Base-by-base conservation (phyloP, 2,888 invertebrate species). In the Eucera pruinosa region DNA sequence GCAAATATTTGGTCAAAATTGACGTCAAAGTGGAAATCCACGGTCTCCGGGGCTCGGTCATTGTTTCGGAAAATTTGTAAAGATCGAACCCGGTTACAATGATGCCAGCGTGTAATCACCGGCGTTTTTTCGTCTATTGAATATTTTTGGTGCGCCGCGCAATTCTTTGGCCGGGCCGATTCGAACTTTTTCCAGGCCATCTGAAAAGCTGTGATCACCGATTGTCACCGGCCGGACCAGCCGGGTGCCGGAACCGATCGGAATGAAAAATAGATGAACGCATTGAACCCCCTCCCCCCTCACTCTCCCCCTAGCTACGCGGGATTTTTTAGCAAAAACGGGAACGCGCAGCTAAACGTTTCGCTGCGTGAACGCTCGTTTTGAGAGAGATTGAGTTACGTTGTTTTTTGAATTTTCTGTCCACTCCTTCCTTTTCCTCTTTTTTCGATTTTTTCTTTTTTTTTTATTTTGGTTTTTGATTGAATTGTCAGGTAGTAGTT, bases 1-100 rank as follows among this genome's bases (percentile, higher is more conserved):
- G 69, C 83, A 84, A 84, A 84, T 84, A 85, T 84, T 84, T 84
- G 84, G 78, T 78, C 78, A 84, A 84, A 84, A 84, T 80, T 80
- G 75, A 82, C 85, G 85, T 82, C 80, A 85, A 80, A 82, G 81
- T 74, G 81, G 78, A 82, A 82, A 75, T 71, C 71, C 66, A 66
- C 81, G 68, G 67, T 67, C 58, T 54, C 70, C 41, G 58, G 27
- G 65, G 23, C 52, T 65, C 67, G 45, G 62, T 70, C 80, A 83
- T 78, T 84, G 85, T 85, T 85, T 80, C 76, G 71, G 48, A 70
- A 85, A 85, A 84, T 83, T 85, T 85, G 78, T 80, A 85, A 85
- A 80, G 80, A 85, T 82, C 80, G 77, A 64, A 73, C 54, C 60
- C 66, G 47, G 60, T 62, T 68, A 82, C 85, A 82, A 82, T 79